These are phyloP conservation scores for Caenorhabditis elegans DNA, from an alignment of 1,140 invertebrate species.

Conservation along the genomic window DNA sequence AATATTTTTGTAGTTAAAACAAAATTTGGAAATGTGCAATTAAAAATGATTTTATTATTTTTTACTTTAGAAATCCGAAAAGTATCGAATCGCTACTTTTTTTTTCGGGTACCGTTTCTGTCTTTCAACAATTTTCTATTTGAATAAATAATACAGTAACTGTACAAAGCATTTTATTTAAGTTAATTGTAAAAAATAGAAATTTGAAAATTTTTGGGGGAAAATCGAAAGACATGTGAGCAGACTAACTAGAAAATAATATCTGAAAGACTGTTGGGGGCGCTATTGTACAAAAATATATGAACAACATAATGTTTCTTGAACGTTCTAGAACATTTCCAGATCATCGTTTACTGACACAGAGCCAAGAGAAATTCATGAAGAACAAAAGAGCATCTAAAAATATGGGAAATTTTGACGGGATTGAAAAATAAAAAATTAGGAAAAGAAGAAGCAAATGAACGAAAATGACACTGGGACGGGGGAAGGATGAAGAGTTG, in stretches of 20 bases:
- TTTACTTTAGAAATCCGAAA: no score
- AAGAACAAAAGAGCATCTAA: neutral
- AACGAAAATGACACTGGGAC: neutral
- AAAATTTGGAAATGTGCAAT: no score
- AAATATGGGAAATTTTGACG: neutral
- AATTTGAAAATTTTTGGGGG: neutral
- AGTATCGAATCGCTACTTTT: no score
- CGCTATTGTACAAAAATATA: conserved; percentile 20
- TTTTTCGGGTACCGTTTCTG: no score
- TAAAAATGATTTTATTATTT: no score
- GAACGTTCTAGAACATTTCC: neutral
- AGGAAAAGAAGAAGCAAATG: neutral
- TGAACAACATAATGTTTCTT: neutral
- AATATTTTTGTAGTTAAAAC: no score
- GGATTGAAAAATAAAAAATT: neutral
- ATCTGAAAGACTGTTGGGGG: neutral
- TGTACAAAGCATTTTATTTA: conserved; percentile 26
- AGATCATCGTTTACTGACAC: no score
- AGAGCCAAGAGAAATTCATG: neutral
- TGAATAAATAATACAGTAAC: neutral
- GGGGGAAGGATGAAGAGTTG: neutral
- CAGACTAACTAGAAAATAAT: no score
- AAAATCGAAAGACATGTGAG: no score
- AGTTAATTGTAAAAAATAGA: no score
- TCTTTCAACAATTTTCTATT: no score